Base-by-base conservation (phyloP, 1,140 invertebrate species). In the Papilio machaon region DNA sequence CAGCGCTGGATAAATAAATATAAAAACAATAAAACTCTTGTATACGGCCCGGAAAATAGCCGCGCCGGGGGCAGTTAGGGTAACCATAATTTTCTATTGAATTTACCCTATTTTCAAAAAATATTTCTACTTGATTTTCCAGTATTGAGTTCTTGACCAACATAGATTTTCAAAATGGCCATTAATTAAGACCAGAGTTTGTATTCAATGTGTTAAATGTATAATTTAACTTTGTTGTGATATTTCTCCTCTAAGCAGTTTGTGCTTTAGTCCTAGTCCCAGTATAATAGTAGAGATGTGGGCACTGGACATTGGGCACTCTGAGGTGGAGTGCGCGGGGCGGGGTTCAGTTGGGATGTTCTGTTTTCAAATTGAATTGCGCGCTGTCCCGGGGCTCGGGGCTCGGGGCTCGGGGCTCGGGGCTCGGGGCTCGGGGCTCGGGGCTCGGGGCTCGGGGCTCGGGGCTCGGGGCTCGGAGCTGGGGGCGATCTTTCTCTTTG, bases 1-100 rank as follows among this genome's bases (percentile, higher is more conserved):
- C 88, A 90, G 83, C 87, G 87, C 74, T 86, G 85, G 89, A 94
- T 92, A 93, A 93, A 94, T 94, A 94, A 92, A 94, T 93, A 93
- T 92, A 92, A 94, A 94, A 94, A 92, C 90, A 92, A 94, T 94
- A 94, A 94, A 92, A 94, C 88, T 91, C 87, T 94, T 94, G 92
- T 93, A 90, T 94, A 93, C 92, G 90, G 90, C 82, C 86, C 86
- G 90, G 90, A 89, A 90, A 92, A 92, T 92, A 90, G 91, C 86
- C 85, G 89, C 84, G 85, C 86, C 82, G 87, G 89, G 86, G 85
- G 84, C 78, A 70, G 80, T 7, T 85, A 87, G 81, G 85, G 89
- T 86, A 85, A 86, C 88, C 82, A 90, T 77, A 46, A 60, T 78
- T 23, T 46, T 60, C 23, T 67, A 79, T 58, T 43, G 80, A 78